A percentile compares a stretch with the other conserved stretches of the same genome.
phyloP scores from a whole-genome alignment of 2,113 vertebrate species.

The Neopipo cinnamomea region DNA sequence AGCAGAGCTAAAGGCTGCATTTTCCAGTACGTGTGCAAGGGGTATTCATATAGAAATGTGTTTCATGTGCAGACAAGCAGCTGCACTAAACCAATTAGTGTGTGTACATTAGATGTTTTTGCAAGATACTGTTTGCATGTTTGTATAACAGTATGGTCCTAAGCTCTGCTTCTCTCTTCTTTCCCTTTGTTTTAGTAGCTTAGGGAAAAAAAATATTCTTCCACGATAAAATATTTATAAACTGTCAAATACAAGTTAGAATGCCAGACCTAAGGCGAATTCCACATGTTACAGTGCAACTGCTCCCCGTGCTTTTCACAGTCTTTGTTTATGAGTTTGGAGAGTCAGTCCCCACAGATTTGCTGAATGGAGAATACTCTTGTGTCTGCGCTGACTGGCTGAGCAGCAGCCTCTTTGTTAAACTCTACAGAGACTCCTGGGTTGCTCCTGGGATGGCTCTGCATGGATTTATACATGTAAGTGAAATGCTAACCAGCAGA shows the following conservation, averaged over 20 bases:
- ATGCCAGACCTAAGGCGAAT: neutral
- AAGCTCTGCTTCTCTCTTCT: neutral
- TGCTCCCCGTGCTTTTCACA: neutral
- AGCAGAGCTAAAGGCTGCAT: neutral
- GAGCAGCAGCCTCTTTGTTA: slow-evolving; percentile 65
- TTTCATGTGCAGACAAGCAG: neutral
- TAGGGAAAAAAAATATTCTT: neutral
- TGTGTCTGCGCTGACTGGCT: slow-evolving; percentile 24
- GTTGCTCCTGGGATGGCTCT: neutral
- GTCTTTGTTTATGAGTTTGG: slow-evolving; percentile 12
- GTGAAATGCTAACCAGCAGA: neutral
- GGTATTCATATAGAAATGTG: neutral
- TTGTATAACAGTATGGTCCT: neutral
- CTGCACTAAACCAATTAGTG: neutral
- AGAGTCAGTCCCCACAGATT: neutral
- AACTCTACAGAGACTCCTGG: slow-evolving; percentile 18
- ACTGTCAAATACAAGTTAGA: neutral
- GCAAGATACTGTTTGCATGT: neutral
- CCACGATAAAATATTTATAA: neutral
- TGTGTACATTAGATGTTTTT: neutral
- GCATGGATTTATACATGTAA: neutral
- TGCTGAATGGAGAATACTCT: neutral
- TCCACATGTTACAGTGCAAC: neutral
- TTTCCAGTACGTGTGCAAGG: neutral
- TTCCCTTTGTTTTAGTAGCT: slow-evolving; percentile 11